These are phyloP conservation scores for Sander lucioperca DNA, from an alignment of 2,113 vertebrate genomes.

Conservation along the genomic window DNA sequence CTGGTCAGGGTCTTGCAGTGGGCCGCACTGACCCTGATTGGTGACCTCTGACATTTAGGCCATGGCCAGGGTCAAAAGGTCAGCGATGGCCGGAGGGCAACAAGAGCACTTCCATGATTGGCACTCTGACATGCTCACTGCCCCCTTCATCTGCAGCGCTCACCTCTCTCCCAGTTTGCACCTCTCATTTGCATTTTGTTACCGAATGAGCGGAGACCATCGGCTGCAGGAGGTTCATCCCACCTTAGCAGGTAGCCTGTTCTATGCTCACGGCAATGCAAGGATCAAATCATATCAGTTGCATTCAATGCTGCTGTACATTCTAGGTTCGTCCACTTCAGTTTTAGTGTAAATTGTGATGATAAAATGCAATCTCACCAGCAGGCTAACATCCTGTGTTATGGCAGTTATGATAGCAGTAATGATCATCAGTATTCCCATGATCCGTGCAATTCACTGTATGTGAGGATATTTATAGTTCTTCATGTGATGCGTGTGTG, in stretches of 20 bases:
- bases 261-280: conserved; percentile 44
- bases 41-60: conserved; percentile 84
- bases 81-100: conserved; percentile 83
- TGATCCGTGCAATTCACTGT: conserved; percentile 54
- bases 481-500: conserved; percentile 36
- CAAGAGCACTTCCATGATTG: conserved; percentile 84
- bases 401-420: conserved; percentile 75
- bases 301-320: conserved; percentile 42
- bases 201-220: conserved; percentile 3
- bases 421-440: conserved; percentile 76
- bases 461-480: conserved; percentile 75
- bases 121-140: conserved; percentile 64
- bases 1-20: conserved; percentile 69
- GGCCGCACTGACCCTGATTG: conserved; percentile 76
- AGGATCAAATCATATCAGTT: conserved; percentile 59
- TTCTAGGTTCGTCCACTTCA: conserved; percentile 11
- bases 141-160: conserved; percentile 53
- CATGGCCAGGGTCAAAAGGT: conserved; percentile 83
- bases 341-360: conserved; percentile 54
- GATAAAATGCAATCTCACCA: conserved; percentile 53
- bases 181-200: conserved; percentile 67
- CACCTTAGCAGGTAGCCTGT: conserved; percentile 39
- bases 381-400: conserved; percentile 51
- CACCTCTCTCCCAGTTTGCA: conserved; percentile 43
- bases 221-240: conserved; percentile 34